Base-by-base conservation (phyloP, 2,888 invertebrate genomes). In the Agrochola macilenta region DNA sequence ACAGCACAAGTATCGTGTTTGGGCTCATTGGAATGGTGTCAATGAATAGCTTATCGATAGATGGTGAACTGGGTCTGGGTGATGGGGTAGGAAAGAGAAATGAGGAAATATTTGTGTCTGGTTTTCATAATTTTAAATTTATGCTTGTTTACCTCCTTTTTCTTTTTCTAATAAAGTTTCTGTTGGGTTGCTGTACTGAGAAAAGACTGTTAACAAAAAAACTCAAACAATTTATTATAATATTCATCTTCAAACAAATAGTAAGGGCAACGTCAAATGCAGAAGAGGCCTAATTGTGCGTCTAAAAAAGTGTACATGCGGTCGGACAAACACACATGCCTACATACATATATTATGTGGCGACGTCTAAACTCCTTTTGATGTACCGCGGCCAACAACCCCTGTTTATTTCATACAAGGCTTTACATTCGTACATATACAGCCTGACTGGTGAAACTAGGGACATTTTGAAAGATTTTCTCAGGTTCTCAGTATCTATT, bases 261-360 rank as follows among this genome's bases (percentile, higher is more conserved):
- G 94, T 93, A 93, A 88, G 90, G 90, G 92, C 61, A 83, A 92
- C 86, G 94, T 95, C 94, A 94, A 91, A 93, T 91, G 90, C 94
- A 95, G 93, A 91, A 90, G 90, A 90, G 88, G 90, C 91, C 93
- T 95, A 95, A 95, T 95, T 95, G 95, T 93, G 93, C 93, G 93
- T 91, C 89, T 92, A 92, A 94, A 93, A 82, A 93, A 92, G 90
- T 91, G 89, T 91, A 90, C 91, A 91, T 88, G 90, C 91, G 89
- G 88, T 86, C 89, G 88, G 89, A 88, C 90, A 90, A 87, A 86
- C 89, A 79, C 85, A 83, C 65, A 69, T 74, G 35, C 58, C 54
- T 80, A 89, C 69, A 79, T 84, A 71, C 14, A 63, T 81, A 74
- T 75, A 81, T 79, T 64, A 81, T 88, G 87, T 89, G 89, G 86